Evolutionary conservation across 2,888 invertebrate species (phyloP), one percentile per base, ranked within the genome.

Genomic region (Leptura quadrifasciata): DNA sequence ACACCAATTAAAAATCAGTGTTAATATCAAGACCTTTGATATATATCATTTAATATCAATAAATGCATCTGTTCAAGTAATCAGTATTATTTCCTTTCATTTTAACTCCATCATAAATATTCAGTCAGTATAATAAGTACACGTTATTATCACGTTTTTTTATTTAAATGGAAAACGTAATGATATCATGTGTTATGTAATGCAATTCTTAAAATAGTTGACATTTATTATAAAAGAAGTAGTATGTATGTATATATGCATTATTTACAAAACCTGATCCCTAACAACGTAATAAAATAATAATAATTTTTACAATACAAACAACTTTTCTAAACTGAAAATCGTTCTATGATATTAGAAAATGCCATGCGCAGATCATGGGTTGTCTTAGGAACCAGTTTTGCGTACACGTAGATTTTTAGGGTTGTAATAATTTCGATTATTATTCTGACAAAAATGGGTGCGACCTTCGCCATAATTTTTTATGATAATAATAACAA

Each of bases 61-160:
- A 47, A 47, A 47, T 47, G 47, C 47, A n/a, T 47, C n/a, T 47
- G 12, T 47, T 39, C 39, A 39, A 39, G 47, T 47, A 47, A 5
- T 47, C 2, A 47, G 12, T 47, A 47, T 15, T 47, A 47, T 47
- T 47, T 2, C 47, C 47, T 47, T 47, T 47, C 47, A 47, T 47
- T 47, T 47, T 4, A n/a, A 47, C 47, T 47, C n/a, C 47, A 6
- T 47, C 47, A 47, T 47, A 47, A 47, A 47, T 47, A 47, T 47
- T 47, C 47, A 47, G 47, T 5, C n/a, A 6, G n/a, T 47, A 47
- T 47, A 47, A 47, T 47, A 47, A 47, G 47, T 47, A n/a, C 47
- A 47, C 47, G 47, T 47, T n/a, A 47, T 47, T 47, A 47, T 47
- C 47, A 47, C 47, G n/a, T 47, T 47, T 47, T 47, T 47, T 47